A percentile compares a stretch with the other conserved stretches of the same genome.
phyloP scores from a whole-genome alignment of 2,888 invertebrate genomes.

The Mactromeris polynyma region DNA sequence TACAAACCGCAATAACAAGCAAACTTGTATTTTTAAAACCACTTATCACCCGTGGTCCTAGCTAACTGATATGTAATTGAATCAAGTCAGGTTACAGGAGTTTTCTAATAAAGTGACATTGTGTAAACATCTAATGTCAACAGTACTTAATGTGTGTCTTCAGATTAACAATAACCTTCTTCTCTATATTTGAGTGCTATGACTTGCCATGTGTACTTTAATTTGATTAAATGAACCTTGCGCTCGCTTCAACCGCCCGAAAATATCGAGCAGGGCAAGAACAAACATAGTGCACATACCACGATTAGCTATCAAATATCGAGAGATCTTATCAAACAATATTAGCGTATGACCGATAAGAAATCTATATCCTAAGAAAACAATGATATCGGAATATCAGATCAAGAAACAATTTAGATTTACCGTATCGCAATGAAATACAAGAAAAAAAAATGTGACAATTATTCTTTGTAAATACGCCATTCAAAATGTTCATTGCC shows the following conservation, averaged over 20 bases:
- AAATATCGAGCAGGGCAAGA: not conserved
- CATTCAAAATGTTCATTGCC: not conserved
- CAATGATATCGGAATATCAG: constrained; percentile 19
- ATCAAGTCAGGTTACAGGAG: not conserved
- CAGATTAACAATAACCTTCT: not conserved
- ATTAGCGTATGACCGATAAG: constrained; percentile 36
- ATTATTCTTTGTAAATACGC: not conserved
- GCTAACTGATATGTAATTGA: not conserved
- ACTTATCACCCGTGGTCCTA: not conserved
- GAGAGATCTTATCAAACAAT: constrained; percentile 45
- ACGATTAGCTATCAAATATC: constrained; percentile 36
- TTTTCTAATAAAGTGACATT: not conserved
- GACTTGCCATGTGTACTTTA: not conserved
- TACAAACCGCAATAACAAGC: constrained; percentile 2
- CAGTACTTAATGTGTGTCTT: not conserved
- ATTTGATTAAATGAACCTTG: not conserved
- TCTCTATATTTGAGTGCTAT: not conserved
- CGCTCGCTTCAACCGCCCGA: not conserved
- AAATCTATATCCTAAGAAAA: constrained; percentile 34
- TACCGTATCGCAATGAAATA: constrained; percentile 29
- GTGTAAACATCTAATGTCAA: not conserved
- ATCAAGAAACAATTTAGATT: constrained; percentile 21
- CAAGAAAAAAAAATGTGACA: constrained; percentile 24
- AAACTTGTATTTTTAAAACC: not conserved
- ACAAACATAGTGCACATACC: constrained; percentile 34